Evolutionary conservation across 2,113 vertebrate genomes (phyloP).

Genomic region (Dunckerocampus dactyliophorus): DNA sequence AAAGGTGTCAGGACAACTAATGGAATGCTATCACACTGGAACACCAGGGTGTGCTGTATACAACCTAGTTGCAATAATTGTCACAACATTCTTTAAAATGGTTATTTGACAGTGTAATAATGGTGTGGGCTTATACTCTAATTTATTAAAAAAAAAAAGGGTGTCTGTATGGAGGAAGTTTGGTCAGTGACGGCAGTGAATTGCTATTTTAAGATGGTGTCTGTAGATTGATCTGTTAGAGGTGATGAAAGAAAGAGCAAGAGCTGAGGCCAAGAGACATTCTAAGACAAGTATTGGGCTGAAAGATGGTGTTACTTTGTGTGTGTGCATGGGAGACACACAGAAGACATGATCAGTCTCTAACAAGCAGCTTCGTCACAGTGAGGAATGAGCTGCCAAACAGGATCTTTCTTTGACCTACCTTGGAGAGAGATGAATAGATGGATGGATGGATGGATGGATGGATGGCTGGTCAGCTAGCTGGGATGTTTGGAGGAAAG

Average conservation of each 20-base stretch:
- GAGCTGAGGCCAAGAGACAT: slow-evolving; percentile 26
- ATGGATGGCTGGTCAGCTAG: slow-evolving; percentile 22
- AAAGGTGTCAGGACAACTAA: slow-evolving; percentile 32
- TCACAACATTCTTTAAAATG: not conserved
- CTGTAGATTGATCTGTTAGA: slow-evolving; percentile 17
- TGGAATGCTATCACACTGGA: slow-evolving; percentile 25
- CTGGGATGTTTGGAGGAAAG: slow-evolving; percentile 26
- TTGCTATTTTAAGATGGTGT: slow-evolving; percentile 2
- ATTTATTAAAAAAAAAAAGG: not conserved
- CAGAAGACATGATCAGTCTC: slow-evolving; percentile 55
- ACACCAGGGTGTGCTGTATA: not conserved
- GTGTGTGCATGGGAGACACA: not conserved
- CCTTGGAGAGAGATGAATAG: slow-evolving; percentile 52
- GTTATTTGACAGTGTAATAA: not conserved
- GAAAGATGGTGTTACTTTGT: slow-evolving; percentile 24
- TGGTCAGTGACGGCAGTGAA: too few relatives aligned
- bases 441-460: slow-evolving; percentile 31
- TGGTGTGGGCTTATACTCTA: not conserved
- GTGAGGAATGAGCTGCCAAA: slow-evolving; percentile 64
- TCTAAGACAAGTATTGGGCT: slow-evolving; percentile 35
- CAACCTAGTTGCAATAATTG: slow-evolving; percentile 24
- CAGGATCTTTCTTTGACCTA: slow-evolving; percentile 68
- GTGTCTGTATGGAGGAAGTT: too few relatives aligned
- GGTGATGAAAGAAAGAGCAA: slow-evolving; percentile 51
- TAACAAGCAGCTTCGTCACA: slow-evolving; percentile 73